Base-by-base conservation (phyloP, 2,797 vertebrate genomes). In the Glossophaga mutica region DNA sequence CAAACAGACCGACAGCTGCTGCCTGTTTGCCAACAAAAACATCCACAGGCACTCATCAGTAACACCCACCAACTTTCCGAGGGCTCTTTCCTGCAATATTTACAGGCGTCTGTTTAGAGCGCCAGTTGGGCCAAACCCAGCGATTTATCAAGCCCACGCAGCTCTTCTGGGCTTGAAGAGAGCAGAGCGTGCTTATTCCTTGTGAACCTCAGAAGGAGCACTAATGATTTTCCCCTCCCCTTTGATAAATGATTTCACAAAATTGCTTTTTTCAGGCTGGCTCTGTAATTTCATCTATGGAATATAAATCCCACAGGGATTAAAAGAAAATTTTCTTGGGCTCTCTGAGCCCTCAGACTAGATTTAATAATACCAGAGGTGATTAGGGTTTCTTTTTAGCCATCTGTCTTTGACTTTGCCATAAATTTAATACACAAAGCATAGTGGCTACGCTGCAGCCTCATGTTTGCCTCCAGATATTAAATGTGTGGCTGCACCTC, bases 91-190 rank as follows among this genome's bases (percentile, higher is more conserved):
- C 71, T 84, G 95, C 92, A 96, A 83, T 98, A 96, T 98, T 98
- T 97, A 98, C 98, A 98, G 97, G 98, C 97, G 98, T 98, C 98
- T 98, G 98, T 97, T 98, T 91, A 90, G 93, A 96, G 96, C 92
- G 65, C 18, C 50, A 68, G 87, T 89, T 91, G 77, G 79, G 92
- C 94, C 96, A 95, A 95, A 79, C 83, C 6, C 83, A 82, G 97
- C 93, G 97, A 94, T 97, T 98, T 97, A 90, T 98, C 97, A 97
- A 37, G 73, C 97, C 98, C 97, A 97, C 97, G 86, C 81, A 4
- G 86, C 97, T 97, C 88, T 97, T 87, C 26, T 82, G 87, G 96
- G 97, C 94, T 98, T 42, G 79, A 82, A 95, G 97, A 87, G 78
- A 92, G 48, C 2, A 82, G 71, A 90, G 50, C 90, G 39, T 93